Conservation (phyloP, 1,140 invertebrate genomes). For the Neoseiulus cucumeris region DNA sequence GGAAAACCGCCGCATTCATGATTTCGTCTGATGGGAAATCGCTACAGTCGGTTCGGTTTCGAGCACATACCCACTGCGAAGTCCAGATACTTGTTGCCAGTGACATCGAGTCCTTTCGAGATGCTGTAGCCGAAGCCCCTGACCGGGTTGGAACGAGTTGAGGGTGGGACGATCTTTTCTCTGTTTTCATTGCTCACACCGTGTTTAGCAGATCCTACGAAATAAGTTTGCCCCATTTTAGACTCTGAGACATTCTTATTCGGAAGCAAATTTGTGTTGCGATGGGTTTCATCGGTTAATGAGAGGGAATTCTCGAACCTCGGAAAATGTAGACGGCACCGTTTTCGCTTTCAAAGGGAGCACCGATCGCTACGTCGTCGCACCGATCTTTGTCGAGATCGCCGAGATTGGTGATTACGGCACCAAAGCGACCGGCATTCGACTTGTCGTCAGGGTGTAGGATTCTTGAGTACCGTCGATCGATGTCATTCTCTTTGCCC, state of each 20-base stretch:
- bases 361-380: constrained; percentile 32
- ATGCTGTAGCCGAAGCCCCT: neutral
- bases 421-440: constrained; percentile 28
- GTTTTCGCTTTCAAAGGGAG: constrained; percentile 33
- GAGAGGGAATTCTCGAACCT: constrained; percentile 24
- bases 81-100: neutral
- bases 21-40: no score
- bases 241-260: no score
- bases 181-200: neutral
- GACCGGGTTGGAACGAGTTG: neutral
- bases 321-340: constrained; percentile 36
- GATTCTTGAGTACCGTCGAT: neutral
- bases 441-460: constrained; percentile 12
- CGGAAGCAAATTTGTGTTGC: neutral
- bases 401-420: constrained; percentile 27
- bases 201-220: no score
- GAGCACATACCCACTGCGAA: neutral
- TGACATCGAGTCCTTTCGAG: neutral
- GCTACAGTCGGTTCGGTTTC: neutral
- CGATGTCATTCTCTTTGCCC: constrained; percentile 23
- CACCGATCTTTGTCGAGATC: constrained; percentile 33
- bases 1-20: no score
- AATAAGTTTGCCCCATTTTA: no score
- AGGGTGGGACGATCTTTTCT: neutral
- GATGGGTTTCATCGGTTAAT: neutral